Evolutionary conservation across 2,888 invertebrate species (phyloP).

Genomic region (Luperina nickerlii): DNA sequence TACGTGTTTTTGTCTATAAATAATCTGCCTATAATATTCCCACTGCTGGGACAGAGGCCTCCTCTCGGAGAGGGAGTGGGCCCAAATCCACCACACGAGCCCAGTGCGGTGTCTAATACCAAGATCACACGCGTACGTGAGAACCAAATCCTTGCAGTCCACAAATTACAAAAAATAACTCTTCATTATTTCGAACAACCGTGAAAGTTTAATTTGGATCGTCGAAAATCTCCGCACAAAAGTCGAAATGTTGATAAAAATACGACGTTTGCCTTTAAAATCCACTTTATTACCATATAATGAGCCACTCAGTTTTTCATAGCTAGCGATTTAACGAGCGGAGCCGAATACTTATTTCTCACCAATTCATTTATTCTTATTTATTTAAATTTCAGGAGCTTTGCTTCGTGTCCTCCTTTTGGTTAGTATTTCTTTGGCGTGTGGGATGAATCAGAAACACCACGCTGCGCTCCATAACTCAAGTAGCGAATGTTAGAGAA

Average conservation of each 20-base stretch:
- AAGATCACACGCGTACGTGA: conserved; percentile 3
- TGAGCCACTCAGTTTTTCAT: conserved; percentile 68
- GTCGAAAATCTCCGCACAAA: conserved; percentile 58
- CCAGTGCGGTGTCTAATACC: no score
- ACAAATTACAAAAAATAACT: conserved; percentile 54
- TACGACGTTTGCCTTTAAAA: conserved; percentile 66
- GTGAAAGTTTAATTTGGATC: conserved; percentile 65
- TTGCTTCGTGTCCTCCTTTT: conserved; percentile 35
- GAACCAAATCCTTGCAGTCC: conserved; percentile 26
- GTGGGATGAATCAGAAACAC: neutral
- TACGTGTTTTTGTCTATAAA: neutral
- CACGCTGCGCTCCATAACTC: neutral
- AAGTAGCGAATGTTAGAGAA: neutral
- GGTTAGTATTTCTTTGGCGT: conserved; percentile 12
- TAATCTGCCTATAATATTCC: neutral
- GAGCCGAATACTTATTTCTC: conserved; percentile 59
- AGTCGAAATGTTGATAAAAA: conserved; percentile 66
- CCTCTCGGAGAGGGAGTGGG: neutral
- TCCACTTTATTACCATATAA: conserved; percentile 69
- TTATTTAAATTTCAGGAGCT: conserved; percentile 60
- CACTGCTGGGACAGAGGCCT: neutral
- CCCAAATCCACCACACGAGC: no score
- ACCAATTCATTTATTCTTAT: conserved; percentile 67
- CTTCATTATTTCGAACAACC: conserved; percentile 54
- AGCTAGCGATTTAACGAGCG: conserved; percentile 61